A percentile compares a stretch with the other conserved stretches of the same genome.
These are phyloP conservation scores for Pseudochirops corinnae DNA, from an alignment of 2,797 vertebrate species.

Conservation along the genomic window DNA sequence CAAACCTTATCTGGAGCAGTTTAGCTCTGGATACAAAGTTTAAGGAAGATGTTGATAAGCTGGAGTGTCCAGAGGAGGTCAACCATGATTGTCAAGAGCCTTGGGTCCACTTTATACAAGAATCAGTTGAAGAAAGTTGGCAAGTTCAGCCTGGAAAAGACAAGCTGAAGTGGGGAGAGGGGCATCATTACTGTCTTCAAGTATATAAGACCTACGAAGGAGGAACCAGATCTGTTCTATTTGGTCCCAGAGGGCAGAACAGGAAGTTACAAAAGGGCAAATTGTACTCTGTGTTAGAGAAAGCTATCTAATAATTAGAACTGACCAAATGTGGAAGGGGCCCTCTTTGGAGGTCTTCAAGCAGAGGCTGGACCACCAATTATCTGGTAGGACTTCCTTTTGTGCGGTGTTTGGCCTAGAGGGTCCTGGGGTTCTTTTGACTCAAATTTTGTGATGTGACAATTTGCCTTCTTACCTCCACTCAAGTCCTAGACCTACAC, in stretches of 20 bases:
- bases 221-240: neutral
- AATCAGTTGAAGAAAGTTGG: neutral
- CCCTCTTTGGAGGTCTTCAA: neutral
- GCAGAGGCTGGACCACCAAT: neutral
- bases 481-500: neutral
- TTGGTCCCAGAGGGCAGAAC: neutral
- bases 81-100: neutral
- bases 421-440: neutral
- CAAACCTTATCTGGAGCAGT: neutral
- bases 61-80: neutral
- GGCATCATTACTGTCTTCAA: neutral
- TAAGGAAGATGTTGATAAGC: neutral
- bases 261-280: neutral
- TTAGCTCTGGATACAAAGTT: neutral
- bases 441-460: neutral
- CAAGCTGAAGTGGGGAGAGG: neutral
- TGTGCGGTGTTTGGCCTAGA: neutral
- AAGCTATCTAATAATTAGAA: neutral
- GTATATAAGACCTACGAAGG: neutral
- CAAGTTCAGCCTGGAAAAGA: neutral
- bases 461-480: neutral
- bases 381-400: neutral
- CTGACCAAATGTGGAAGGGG: neutral
- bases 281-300: neutral
- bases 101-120: neutral